Base-by-base conservation (phyloP, 2,888 invertebrate species). In the Pandemis cinnamomeana region DNA sequence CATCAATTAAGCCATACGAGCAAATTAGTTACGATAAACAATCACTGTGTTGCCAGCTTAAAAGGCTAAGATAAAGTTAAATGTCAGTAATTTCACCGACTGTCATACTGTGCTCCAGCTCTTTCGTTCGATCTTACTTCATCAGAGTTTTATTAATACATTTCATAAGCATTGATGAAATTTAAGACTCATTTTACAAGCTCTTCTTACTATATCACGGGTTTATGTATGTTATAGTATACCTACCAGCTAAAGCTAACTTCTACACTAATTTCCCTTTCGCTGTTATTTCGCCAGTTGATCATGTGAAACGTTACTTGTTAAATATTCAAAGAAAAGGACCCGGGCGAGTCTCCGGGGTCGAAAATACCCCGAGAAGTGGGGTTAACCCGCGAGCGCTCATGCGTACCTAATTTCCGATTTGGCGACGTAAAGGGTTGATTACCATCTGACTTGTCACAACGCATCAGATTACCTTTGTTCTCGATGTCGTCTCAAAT, bases 341-440 rank as follows among this genome's bases (percentile, higher is more conserved):
- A 84, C 88, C 82, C 87, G 88, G 83, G 81, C 78, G 82, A 81
- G 87, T 89, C 91, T 90, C 91, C 77, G 74, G 90, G 90, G 91
- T 82, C 87, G 84, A 84, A 84, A 82, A 85, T 87, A 84, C 87
- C 88, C 82, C 80, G 80, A 80, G 80, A 81, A 82, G 82, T 83
- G 83, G 87, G 90, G 89, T 89, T 91, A 91, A 89, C 92, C 92
- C 90, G 89, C 87, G 89, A 88, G 89, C 91, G 83, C 89, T 93
- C 93, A 92, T 89, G 92, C 92, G 91, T 90, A 88, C 88, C 91
- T 92, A 92, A 94, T 93, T 91, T 91, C 93, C 93, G 93, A 93
- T 93, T 93, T 93, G 93, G 91, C 92, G 91, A 87, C 89, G 87
- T 86, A 89, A 92, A 92, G 92, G 93, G 92, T 93, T 92, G 93